Conservation (phyloP, 2,888 invertebrate genomes). For the Calliphora vomitoria region DNA sequence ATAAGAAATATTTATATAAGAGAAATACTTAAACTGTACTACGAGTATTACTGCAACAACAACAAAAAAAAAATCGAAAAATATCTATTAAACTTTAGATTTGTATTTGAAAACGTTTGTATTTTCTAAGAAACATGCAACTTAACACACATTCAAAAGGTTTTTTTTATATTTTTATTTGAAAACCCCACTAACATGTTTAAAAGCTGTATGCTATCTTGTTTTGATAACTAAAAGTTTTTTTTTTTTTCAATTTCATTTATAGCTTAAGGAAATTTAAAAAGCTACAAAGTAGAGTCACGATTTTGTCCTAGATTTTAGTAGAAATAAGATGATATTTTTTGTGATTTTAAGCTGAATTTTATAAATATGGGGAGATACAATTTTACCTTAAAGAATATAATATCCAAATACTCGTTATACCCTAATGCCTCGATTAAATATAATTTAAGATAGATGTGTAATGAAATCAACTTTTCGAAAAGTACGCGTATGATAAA, state of each 20-base stretch:
- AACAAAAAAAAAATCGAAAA: neutral
- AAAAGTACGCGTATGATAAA: no score
- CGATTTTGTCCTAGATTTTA: constrained; percentile 8
- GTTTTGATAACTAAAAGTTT: constrained; percentile 1
- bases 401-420: no score
- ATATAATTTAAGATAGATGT: no score
- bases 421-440: no score
- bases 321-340: neutral
- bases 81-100: neutral
- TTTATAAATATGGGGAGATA: neutral
- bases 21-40: neutral
- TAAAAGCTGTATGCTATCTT: neutral
- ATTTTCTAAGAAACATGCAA: constrained; percentile 10
- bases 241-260: constrained; percentile 10
- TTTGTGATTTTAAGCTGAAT: neutral
- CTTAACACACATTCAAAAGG: neutral
- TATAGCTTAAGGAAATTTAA: constrained; percentile 14
- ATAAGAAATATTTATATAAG: constrained; percentile 12
- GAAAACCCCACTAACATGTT: constrained; percentile 1
- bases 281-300: neutral
- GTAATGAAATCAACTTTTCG: no score
- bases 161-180: neutral
- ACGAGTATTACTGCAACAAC: neutral
- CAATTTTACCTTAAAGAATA: no score
- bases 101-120: neutral